These are phyloP conservation scores for Epirrita christyi DNA, from an alignment of 2,888 invertebrate genomes.

Conservation along the genomic window DNA sequence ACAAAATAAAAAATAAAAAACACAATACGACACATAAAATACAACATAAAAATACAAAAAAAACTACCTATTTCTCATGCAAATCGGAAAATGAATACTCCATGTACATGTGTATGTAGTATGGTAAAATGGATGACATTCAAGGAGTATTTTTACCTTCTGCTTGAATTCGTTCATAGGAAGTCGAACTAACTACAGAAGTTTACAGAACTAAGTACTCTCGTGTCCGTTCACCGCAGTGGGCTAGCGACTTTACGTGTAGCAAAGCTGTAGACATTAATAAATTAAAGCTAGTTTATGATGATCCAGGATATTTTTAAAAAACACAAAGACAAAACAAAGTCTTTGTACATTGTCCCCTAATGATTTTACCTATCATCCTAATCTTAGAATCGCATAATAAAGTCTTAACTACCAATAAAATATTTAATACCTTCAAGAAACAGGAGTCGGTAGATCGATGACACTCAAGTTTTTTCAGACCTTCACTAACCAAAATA, in stretches of 20 bases:
- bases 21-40: too few relatives aligned
- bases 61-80: too few relatives aligned
- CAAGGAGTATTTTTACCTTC: too few relatives aligned
- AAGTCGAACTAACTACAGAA: too few relatives aligned
- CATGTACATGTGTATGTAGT: too few relatives aligned
- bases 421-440: constrained; percentile 77
- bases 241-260: neutral
- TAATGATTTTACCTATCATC: constrained; percentile 77
- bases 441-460: constrained; percentile 66
- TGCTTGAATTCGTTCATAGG: too few relatives aligned
- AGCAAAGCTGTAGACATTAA: neutral
- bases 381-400: constrained; percentile 74
- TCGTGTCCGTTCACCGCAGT: too few relatives aligned
- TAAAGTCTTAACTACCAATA: constrained; percentile 80
- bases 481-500: constrained; percentile 49
- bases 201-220: too few relatives aligned
- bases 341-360: constrained; percentile 62
- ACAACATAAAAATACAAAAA: too few relatives aligned
- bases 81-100: too few relatives aligned
- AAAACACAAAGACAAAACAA: constrained; percentile 30
- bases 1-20: too few relatives aligned
- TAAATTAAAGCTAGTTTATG: neutral
- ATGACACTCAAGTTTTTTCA: constrained; percentile 67
- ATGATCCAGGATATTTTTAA: constrained; percentile 6
- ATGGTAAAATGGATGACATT: too few relatives aligned